Conservation (phyloP, 2,113 vertebrate genomes). For the Opisthocomus hoazin region DNA sequence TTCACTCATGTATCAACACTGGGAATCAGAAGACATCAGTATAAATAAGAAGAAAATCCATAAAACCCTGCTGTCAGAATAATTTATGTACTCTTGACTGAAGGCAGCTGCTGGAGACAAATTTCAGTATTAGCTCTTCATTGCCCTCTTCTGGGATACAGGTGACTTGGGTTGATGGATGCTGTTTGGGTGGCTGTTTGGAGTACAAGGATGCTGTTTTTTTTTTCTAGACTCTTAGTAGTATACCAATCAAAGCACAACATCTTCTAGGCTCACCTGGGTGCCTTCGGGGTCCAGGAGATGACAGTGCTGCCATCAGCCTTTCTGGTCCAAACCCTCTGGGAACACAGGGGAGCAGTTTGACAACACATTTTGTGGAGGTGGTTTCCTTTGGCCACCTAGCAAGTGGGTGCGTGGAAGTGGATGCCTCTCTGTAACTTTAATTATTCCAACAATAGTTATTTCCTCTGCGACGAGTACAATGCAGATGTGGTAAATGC, state of each 20-base stretch:
- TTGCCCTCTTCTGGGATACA: neutral
- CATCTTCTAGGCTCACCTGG: neutral
- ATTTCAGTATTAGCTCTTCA: neutral
- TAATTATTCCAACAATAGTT: neutral
- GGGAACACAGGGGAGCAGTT: neutral
- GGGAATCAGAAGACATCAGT: neutral
- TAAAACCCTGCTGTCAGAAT: neutral
- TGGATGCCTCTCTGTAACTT: neutral
- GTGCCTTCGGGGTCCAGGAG: neutral
- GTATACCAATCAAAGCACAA: neutral
- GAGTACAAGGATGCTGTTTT: neutral
- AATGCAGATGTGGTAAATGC: neutral
- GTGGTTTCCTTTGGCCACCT: neutral
- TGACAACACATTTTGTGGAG: neutral
- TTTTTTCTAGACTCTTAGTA: neutral
- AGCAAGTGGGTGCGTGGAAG: neutral
- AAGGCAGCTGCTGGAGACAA: neutral
- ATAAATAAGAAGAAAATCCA: neutral
- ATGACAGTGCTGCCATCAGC: neutral
- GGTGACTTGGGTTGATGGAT: neutral
- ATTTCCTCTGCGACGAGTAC: neutral
- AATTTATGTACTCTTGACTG: accelerated
- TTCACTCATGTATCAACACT: accelerated
- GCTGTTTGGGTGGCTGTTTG: neutral
- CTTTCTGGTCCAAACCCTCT: neutral